Base-by-base conservation (phyloP, 2,797 vertebrate genomes). In the Sphenopsis melanotis region DNA sequence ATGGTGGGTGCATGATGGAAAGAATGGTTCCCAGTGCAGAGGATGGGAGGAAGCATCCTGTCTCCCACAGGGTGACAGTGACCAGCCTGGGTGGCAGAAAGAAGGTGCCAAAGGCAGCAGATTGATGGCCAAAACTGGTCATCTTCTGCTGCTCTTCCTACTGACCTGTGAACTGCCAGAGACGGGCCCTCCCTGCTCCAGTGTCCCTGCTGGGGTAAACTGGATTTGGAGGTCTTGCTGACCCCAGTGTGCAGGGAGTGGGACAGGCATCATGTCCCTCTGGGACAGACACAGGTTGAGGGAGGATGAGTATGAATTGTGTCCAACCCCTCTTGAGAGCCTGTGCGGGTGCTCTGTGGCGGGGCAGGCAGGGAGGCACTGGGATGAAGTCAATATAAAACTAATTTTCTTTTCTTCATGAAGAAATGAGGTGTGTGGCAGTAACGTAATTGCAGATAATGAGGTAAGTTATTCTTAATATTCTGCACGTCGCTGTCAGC, bases 401-500 rank as follows among this genome's bases (percentile, higher is more conserved):
- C 98, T 98, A 98, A 98, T 98, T 98, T 98, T 97, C 98, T 97
- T 97, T 97, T 97, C 98, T 97, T 97, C 75, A 93, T 93, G 96
- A 97, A 98, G 98, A 98, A 98, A 98, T 98, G 98, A 98, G 98
- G 97, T 98, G 97, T 98, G 98, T 97, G 97, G 97, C 97, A 83
- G 95, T 97, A 97, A 97, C 96, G 98, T 98, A 98, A 98, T 98
- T 98, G 98, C 97, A 97, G 97, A 98, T 98, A 98, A 98, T 98
- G 97, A 98, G 98, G 97, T 96, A 98, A 98, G 98, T 98, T 98
- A 98, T 97, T 98, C 98, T 98, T 98, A 98, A 98, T 98, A 98
- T 98, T 97, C 97, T 94, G 92, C 94, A 86, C 15, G 30, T 92
- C 74, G 64, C 92, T 97, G 97, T 97, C 97, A 97, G 93, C 96